phyloP scores from a whole-genome alignment of 2,797 vertebrate genomes.

The Danio tinwini region DNA sequence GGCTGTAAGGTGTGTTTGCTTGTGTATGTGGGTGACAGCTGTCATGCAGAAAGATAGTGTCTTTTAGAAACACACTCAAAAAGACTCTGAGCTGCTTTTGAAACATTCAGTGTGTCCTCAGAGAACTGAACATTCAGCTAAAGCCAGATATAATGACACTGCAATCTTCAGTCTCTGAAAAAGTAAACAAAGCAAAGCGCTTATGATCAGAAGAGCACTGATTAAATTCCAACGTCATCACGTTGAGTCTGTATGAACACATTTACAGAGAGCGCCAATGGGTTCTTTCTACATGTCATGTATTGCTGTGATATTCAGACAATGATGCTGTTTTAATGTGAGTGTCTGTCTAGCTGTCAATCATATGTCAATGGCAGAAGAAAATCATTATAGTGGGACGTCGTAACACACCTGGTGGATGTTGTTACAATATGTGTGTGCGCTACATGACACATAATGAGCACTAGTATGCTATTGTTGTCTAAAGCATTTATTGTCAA shows the following conservation, averaged over 20 bases:
- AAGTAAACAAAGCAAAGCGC: slow-evolving; percentile 13
- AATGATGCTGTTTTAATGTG: not conserved
- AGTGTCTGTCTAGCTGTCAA: not conserved
- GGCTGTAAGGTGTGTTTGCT: slow-evolving; percentile 27
- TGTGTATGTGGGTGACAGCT: slow-evolving; percentile 31
- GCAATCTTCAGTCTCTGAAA: slow-evolving; percentile 14
- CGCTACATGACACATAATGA: not conserved
- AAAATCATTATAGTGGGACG: slow-evolving; percentile 33
- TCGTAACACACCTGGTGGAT: not conserved
- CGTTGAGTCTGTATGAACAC: not conserved
- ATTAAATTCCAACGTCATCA: not conserved
- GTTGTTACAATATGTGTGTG: not conserved
- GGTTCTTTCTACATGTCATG: not conserved
- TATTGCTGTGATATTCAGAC: slow-evolving; percentile 9
- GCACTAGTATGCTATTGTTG: slow-evolving; percentile 6
- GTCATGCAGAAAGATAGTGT: slow-evolving; percentile 3
- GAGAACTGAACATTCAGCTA: not conserved
- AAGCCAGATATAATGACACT: not conserved
- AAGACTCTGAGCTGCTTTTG: not conserved
- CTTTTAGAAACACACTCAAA: slow-evolving; percentile 4
- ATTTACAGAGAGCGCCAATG: not conserved
- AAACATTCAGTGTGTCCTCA: not conserved
- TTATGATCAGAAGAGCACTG: slow-evolving; percentile 10
- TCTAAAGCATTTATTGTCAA: not conserved
- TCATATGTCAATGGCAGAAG: slow-evolving; percentile 9